Base-by-base conservation (phyloP, 1,140 invertebrate genomes). In the Potamilus streckersoni region DNA sequence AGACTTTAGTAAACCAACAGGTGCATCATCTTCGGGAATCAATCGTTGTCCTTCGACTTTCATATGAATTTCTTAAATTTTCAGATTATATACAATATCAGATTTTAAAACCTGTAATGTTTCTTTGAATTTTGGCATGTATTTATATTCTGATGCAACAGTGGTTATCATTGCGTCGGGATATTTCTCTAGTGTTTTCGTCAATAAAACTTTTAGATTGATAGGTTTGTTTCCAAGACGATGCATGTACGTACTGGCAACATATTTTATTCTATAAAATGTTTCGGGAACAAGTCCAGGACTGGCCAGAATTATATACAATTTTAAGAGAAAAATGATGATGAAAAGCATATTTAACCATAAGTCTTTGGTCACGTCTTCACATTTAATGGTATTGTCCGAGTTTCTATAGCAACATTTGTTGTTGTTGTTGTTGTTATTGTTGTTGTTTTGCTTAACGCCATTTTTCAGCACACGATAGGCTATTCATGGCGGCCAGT, bases 61-160 rank as follows among this genome's bases (percentile, higher is more conserved):
- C 17, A 74, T 31, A 31, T 23, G 38, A 11, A 67, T 59, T 63
- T 63, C 20, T n/a, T 62, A 49, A 13, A 74, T 60, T 23, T 57
- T 63, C 11, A 74, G 49, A 19, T 55, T n/a, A 64, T 74, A 74
- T n/a, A 67, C 66, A 16, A 69, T 60, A 19, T 74, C 73, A 16
- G 23, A 16, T 16, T 8, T 15, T 31, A 74, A 49, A 63, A 63
- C 64, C 5, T 56, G 31, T 31, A 31, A 31, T 2, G 27, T 31
- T 31, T 31, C 27, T 31, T 31, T 31, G 27, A 31, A 31, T 31
- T 11, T 74, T 4, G 60, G n/a, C 73, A 74, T 74, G 13, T 69
- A 15, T 19, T 31, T 69, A 23, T 69, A 74, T 27, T 74, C 69
- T 20, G 57, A 19, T n/a, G 64, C 23, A 31, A 56, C 64, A 31